Percentiles rank a stretch among this genome's conserved stretches.
phyloP scores from a whole-genome alignment of 2,888 invertebrate genomes.

The Tetragnatha montana region DNA sequence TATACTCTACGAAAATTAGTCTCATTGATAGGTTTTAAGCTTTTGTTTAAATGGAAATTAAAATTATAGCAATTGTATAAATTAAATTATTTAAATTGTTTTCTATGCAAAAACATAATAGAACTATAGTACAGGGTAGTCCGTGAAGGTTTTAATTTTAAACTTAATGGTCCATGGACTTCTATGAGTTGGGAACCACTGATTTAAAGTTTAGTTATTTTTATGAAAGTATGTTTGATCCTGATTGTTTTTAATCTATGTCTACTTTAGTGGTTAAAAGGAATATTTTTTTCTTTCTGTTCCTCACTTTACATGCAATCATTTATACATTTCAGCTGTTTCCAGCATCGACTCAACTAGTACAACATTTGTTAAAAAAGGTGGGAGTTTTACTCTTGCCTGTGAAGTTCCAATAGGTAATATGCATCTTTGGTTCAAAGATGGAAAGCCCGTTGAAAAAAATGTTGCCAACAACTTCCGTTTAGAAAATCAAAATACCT shows the following conservation, averaged over 20 bases:
- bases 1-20: too few species aligned
- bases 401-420: slow-evolving; percentile 62
- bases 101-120: too few species aligned
- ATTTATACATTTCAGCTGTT: slow-evolving; percentile 48
- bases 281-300: not conserved
- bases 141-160: too few species aligned
- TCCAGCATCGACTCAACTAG: slow-evolving; percentile 44
- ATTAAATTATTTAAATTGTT: too few species aligned
- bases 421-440: slow-evolving; percentile 71
- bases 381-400: slow-evolving; percentile 64
- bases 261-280: not conserved
- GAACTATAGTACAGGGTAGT: too few species aligned
- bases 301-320: not conserved
- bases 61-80: too few species aligned
- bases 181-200: too few species aligned
- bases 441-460: slow-evolving; percentile 67
- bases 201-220: too few species aligned
- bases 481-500: slow-evolving; percentile 59
- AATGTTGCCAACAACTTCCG: slow-evolving; percentile 65
- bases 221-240: too few species aligned
- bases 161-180: too few species aligned
- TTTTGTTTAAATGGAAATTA: too few species aligned
- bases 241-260: not conserved
- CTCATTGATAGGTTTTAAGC: too few species aligned
- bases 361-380: slow-evolving; percentile 64